Evolutionary conservation across 2,113 vertebrate genomes (phyloP), one percentile per base, ranked within the genome.

Genomic region (Pogonocichla stellata): DNA sequence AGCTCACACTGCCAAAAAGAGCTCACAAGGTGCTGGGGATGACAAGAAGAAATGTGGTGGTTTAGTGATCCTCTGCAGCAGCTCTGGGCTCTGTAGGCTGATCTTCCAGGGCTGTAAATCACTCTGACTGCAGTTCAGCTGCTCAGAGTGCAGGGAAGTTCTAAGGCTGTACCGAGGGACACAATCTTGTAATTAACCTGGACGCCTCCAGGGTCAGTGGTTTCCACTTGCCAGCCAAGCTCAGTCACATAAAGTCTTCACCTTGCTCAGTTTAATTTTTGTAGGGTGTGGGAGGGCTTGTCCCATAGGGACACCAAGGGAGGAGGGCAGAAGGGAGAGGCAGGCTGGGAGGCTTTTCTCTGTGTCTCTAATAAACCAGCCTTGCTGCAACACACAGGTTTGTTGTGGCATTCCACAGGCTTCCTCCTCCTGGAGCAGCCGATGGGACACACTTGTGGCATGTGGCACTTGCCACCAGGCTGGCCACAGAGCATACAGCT

Each of bases 401-500:
- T 98, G 97, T 60, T 58, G 28, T 91, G 71, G 86, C 92, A 73
- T 96, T 98, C 94, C 96, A 71, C 75, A 83, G 95, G 93, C 79
- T 92, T 48, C 73, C 83, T 67, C 62, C 88, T 19, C 31, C 18
- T 2, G 9, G 20, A 33, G 77, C 2, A 0, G 54, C 11, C 9
- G 47, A 8, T 10, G 74, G 94, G 94, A 38, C 86, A 78, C n/a
- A 7, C 81, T 40, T 66, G 17, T 33, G 54, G 47, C 73, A 50
- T 29, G 45, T 34, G 74, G 72, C 22, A 5, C 77, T 88, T 3
- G 4, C 22, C 45, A 4, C 72, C 56, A 16, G 80, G 45, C 60
- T 64, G 54, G 17, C 31, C 50, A 48, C 1, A 16, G 58, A 47
- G 24, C 31, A 48, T 58, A 28, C 2, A 2, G 28, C 34, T 47